A percentile compares a stretch with the other conserved stretches of the same genome.
These are phyloP conservation scores for Cheilosia soror DNA, from an alignment of 2,888 invertebrate genomes.

Conservation along the genomic window DNA sequence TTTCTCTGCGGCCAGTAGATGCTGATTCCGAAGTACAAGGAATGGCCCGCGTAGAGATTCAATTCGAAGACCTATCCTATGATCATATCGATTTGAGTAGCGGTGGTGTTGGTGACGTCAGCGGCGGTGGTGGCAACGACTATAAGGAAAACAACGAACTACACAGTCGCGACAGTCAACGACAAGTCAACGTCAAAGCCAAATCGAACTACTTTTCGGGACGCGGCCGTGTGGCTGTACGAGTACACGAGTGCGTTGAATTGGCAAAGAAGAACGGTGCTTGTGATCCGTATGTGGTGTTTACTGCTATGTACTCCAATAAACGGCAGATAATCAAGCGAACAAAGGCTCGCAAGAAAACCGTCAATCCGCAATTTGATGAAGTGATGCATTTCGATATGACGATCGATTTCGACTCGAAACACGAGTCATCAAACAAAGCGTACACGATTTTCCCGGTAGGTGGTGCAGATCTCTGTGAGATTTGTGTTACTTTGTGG, in stretches of 20 bases:
- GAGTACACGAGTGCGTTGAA: slow-evolving; percentile 93
- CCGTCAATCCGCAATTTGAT: slow-evolving; percentile 94
- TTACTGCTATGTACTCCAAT: slow-evolving; percentile 92
- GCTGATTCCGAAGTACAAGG: slow-evolving; percentile 96
- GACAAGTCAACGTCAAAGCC: slow-evolving; percentile 42
- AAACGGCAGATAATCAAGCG: slow-evolving; percentile 91
- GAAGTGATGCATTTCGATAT: slow-evolving; percentile 93
- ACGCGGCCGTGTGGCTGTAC: slow-evolving; percentile 84
- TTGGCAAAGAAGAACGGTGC: slow-evolving; percentile 94
- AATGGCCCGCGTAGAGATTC: slow-evolving; percentile 93
- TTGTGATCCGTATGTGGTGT: slow-evolving; percentile 95
- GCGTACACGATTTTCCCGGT: slow-evolving; percentile 86
- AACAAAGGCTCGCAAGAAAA: slow-evolving; percentile 95
- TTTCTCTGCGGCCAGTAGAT: slow-evolving; percentile 92
- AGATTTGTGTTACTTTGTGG: slow-evolving; percentile 93
- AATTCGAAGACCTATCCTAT: slow-evolving; percentile 80
- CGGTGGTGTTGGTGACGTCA: slow-evolving; percentile 57
- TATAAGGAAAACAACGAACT: slow-evolving; percentile 83
- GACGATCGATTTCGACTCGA: slow-evolving; percentile 85
- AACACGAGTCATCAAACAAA: slow-evolving; percentile 80
- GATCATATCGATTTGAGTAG: slow-evolving; percentile 78
- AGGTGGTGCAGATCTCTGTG: slow-evolving; percentile 89
- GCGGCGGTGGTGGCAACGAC: slow-evolving; percentile 80
- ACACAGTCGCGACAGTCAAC: slow-evolving; percentile 76
- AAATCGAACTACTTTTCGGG: slow-evolving; percentile 58